Evolutionary conservation across 2,113 vertebrate species (phyloP), one percentile per base, ranked within the genome.

Genomic region (Castor canadensis): DNA sequence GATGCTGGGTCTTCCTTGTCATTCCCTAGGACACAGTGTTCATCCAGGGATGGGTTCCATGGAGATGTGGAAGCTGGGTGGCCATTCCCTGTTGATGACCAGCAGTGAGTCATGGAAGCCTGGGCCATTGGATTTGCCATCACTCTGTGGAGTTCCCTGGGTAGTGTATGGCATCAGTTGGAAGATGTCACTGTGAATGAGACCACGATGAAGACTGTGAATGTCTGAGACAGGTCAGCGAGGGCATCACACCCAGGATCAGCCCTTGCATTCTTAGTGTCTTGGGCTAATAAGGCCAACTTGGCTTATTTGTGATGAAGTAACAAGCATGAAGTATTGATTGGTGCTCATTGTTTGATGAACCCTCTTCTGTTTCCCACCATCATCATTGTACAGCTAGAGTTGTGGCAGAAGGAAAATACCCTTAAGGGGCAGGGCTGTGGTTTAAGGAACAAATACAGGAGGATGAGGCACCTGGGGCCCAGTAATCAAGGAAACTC

Each of bases 1-100:
- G 5, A 13, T 30, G 0, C 32, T 7, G 1, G 4, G 1, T 16
- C 47, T 64, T 6, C 10, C 1, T 45, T 20, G 45, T 35, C 1
- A 1, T 35, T 17, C 72, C 49, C 45, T 56, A 60, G 38, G 19
- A 71, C 11, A 1, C 19, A 30, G 58, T 20, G 2, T 85, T 58
- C 40, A 43, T 56, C 72, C 38, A 3, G 4, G 13, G 6, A 1
- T 16, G 9, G 43, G 9, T 40, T 47, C 24, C 2, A 9, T 66
- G 35, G 47, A 26, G 7, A 17, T 3, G 13, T 0, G 26, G 40
- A 28, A 5, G 32, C 9, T 6, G 32, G 35, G 58, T 11, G 52
- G 69, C 38, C 22, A 19, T 43, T 13, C 38, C n/a, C 16, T 3
- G 1, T 40, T 5, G 35, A 56, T 9, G 30, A 22, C 28, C 15